Base-by-base conservation (phyloP, 2,113 vertebrate species). In the Phalacrocorax aristotelis region DNA sequence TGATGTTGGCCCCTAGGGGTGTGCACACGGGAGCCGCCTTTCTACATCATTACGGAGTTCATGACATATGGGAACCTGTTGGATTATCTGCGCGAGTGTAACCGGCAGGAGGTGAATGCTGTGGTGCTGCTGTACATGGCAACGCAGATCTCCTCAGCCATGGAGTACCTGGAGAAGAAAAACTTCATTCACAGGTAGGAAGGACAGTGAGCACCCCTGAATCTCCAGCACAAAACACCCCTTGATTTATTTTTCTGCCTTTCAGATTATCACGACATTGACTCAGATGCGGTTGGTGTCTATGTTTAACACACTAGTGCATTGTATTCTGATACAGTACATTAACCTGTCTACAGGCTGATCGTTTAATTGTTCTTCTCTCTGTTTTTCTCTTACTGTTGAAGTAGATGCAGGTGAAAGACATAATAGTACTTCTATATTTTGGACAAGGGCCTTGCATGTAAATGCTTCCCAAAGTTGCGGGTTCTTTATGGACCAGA, bases 131-230 rank as follows among this genome's bases (percentile, higher is more conserved):
- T 99, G 3, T 98, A 99, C 98, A 99, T 99, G 99, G 99, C 99
- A 79, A 99, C 99, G 10, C 99, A 99, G 98, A 99, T 99, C 98
- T 99, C 99, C 49, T 99, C 99, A 0, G 99, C 99, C 93, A 99
- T 99, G 99, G 99, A 99, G 94, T 99, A 99, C 95, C 98, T 99
- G 98, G 99, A 99, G 98, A 99, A 99, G 98, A 99, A 99, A 49
- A 99, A 99, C 97, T 99, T 99, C 96, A 99, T 99, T 91, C 99
- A 99, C 98, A 99, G 99, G 99, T 99, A 91, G 91, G 94, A 49
- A 60, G 75, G 74, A 14, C 48, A 12, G 19, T 1, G 5, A 49
- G 48, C 54, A 15, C n/a, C 71, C 22, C 18, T 15, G n/a, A 32
- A 11, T 34, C 55, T 55, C 0, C 0, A 70, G 74, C 58, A 32